Evolutionary conservation across 92 coral and sea anemone genomes (phyloP), one percentile per base, ranked within the genome.

Genomic region (Porites rus): DNA sequence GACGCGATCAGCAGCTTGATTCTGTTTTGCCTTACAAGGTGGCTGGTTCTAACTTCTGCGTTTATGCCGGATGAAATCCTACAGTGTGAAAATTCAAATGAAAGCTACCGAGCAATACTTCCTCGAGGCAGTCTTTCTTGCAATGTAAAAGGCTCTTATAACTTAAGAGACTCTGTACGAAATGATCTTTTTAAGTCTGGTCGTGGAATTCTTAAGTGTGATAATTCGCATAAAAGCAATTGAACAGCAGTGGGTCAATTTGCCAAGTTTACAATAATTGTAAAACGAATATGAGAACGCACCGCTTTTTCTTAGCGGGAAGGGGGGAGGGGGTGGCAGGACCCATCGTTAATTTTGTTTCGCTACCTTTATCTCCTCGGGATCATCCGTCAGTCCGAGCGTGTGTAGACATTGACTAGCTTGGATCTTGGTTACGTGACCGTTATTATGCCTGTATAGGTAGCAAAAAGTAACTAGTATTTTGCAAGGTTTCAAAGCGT

Each of bases 401-500:
- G 93, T 91, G 66, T 91, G 96, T 43, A 97, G 86, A 76, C 99
- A 97, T 77, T 97, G 99, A 51, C 96, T 95, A 73, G 96, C 97
- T 78, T 97, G 99, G 52, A 98, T 88, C 90, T 88, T 93, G 51
- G 98, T 97, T 84, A 97, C 98, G 74, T 97, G 99, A 31, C 99
- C 99, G 63, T 97, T 93, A 80, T 97, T 97, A 65, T 97, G 99
- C 84, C 99, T 97, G 80, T 70, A 3, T 0, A 6, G 31, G 18
- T 16, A 9, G 22, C 2, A 31, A 69, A 22, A 18, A 10, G 20
- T 43, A 6, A 10, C 13, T 31, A 18, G 8, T 77, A 19, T 16
- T 22, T 38, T 77, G 69, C 38, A 31, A 6, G 81, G 28, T 31
- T 61, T 59, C 7, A 24, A 11, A 28, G 18, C 54, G 14, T 14